Base-by-base conservation (phyloP, 2,888 invertebrate species). In the Drosophila affinis region DNA sequence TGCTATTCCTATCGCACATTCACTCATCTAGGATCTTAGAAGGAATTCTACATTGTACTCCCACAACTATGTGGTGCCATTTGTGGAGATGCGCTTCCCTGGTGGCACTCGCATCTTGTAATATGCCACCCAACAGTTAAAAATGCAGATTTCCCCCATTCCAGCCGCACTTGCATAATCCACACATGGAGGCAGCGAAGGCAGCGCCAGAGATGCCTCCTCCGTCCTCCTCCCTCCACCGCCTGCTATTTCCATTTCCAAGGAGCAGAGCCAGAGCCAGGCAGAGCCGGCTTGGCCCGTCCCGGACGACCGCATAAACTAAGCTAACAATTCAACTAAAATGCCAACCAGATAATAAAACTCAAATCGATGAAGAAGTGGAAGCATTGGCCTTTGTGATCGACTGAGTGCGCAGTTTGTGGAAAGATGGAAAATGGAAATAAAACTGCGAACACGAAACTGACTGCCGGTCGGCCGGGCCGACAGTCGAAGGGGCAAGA, bases 261-360 rank as follows among this genome's bases (percentile, higher is more conserved):
- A 24, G 46, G 27, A 49, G 39, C 55, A 32, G 49, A 55, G 55
- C 55, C 48, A 32, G 48, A 49, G 64, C 32, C 6, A 17, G 34
- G 39, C 48, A 44, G 48, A 55, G 64, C 34, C 3, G 32, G 45
- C 47, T 24, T 21, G 21, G 21, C 21, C 21, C 21, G 21, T 21
- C 21, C 21, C 21, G 21, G 18, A 18, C 3, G 32, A 34, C 47
- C 29, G 62, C 73, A 73, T 76, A 76, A 76, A 73, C 69, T 75
- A 57, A 78, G 76, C 79, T 79, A 81, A 82, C 86, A 84, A 88
- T 88, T 86, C 87, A 88, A 86, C 87, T 88, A 76, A 87, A 87
- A 87, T 87, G 86, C 86, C 86, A 87, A 80, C 87, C 77, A 84
- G 88, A 87, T 86, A 87, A 88, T 86, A 86, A 87, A 87, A 75